Evolutionary conservation across 30 jellyfish, hydroid and myxozoan species (phyloP).

Genomic region (Chrysaora quinquecirrha): DNA sequence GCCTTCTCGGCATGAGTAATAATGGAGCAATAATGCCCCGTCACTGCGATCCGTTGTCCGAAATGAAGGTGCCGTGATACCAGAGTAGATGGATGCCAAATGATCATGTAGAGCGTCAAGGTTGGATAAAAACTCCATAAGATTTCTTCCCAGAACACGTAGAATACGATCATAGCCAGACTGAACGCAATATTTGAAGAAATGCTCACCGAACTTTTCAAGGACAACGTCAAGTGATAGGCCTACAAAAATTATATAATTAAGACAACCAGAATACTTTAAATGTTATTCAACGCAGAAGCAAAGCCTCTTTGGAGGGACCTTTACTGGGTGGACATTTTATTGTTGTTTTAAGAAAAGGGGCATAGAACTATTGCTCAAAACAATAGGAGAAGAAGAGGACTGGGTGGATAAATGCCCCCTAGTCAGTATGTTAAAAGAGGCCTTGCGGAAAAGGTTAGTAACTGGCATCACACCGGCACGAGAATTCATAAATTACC

Average conservation of each 20-base stretch:
- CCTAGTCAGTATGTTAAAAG: no score
- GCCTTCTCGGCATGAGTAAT: constrained; percentile 81
- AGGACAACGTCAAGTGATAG: constrained; percentile 59
- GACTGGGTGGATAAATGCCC: no score
- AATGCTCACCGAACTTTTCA: constrained; percentile 90
- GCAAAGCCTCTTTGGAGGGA: no score
- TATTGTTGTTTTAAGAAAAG: no score
- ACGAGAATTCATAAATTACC: no score
- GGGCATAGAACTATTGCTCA: no score
- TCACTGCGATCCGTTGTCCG: constrained; percentile 80
- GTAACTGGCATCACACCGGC: no score
- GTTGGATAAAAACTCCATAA: constrained; percentile 75
- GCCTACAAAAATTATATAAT: constrained; percentile 27
- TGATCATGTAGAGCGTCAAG: constrained; percentile 90
- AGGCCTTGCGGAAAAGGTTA: no score
- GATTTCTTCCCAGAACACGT: constrained; percentile 78
- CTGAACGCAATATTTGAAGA: constrained; percentile 81
- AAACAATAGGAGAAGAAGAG: no score
- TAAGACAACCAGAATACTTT: no score
- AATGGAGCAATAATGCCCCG: constrained; percentile 81
- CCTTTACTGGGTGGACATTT: no score
- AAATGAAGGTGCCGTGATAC: constrained; percentile 92
- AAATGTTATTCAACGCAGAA: no score
- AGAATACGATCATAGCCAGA: constrained; percentile 88
- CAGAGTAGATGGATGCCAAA: constrained; percentile 82